phyloP scores from a whole-genome alignment of 2,797 vertebrate genomes.

The Siniperca scherzeri region DNA sequence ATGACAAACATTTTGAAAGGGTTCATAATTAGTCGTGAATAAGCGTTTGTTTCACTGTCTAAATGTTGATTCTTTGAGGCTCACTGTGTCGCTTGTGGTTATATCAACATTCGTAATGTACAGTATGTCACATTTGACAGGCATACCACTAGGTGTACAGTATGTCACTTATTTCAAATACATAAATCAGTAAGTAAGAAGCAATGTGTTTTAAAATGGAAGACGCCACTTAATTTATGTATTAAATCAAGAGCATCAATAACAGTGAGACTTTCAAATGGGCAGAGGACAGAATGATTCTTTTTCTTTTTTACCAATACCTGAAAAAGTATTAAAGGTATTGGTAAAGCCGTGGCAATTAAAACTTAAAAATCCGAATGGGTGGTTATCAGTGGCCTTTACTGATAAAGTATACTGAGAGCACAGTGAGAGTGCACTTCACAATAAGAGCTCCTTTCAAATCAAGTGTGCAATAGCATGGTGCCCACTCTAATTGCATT shows the following conservation, averaged over 20 bases:
- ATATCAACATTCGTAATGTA: neutral
- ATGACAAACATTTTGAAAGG: neutral
- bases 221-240: neutral
- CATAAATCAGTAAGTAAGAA: neutral
- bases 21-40: neutral
- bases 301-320: neutral
- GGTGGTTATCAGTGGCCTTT: slow-evolving; percentile 45
- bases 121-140: neutral
- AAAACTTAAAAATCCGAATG: slow-evolving; percentile 36
- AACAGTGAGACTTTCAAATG: neutral
- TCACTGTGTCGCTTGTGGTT: neutral
- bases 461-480: slow-evolving; percentile 38
- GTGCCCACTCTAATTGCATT: slow-evolving; percentile 29
- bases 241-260: slow-evolving; percentile 7
- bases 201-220: neutral
- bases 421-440: slow-evolving; percentile 49
- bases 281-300: neutral
- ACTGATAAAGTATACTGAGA: slow-evolving; percentile 41
- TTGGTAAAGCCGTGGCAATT: neutral
- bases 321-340: neutral
- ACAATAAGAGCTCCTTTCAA: slow-evolving; percentile 49
- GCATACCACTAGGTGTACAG: neutral
- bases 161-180: slow-evolving; percentile 8
- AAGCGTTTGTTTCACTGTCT: neutral
- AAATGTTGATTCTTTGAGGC: neutral